These are phyloP conservation scores for Microcebus lehilahytsara DNA, from an alignment of 2,113 vertebrate genomes.

Conservation along the genomic window DNA sequence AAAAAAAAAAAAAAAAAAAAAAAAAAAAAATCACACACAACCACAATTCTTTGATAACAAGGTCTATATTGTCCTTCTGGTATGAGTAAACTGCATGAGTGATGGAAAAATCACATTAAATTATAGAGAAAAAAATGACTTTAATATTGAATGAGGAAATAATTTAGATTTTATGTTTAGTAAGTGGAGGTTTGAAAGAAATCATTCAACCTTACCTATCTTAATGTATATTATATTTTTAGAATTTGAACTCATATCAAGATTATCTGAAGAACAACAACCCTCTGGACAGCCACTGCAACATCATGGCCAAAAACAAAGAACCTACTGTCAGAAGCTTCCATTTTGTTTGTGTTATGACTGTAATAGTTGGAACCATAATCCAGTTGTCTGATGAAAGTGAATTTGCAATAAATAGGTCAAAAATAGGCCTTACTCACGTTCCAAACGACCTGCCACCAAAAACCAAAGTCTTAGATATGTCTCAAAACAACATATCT, in stretches of 20 bases:
- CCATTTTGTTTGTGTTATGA: background rate
- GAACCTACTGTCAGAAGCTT: background rate
- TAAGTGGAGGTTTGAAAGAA: background rate
- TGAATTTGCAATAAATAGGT: conserved; percentile 75
- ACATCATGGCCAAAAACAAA: conserved; percentile 52
- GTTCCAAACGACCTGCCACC: conserved; percentile 77
- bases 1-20: too few species aligned
- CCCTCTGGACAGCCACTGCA: background rate
- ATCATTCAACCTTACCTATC: background rate
- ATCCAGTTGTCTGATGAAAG: conserved; percentile 58
- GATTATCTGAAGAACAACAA: conserved; percentile 35
- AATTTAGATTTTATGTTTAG: background rate
- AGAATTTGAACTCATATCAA: conserved; percentile 42
- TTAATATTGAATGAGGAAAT: background rate
- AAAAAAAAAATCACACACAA: background rate
- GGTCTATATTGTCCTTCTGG: background rate
- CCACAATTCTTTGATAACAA: background rate
- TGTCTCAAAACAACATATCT: conserved; percentile 89
- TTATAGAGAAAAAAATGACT: background rate
- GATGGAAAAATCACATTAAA: background rate
- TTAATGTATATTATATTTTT: conserved; percentile 25
- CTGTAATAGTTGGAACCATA: conserved; percentile 35
- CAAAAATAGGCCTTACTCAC: conserved; percentile 64
- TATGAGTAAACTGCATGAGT: background rate
- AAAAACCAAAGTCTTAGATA: conserved; percentile 80